Evolutionary conservation across 2,797 vertebrate genomes (phyloP).

Genomic region (Eulemur coronatus): DNA sequence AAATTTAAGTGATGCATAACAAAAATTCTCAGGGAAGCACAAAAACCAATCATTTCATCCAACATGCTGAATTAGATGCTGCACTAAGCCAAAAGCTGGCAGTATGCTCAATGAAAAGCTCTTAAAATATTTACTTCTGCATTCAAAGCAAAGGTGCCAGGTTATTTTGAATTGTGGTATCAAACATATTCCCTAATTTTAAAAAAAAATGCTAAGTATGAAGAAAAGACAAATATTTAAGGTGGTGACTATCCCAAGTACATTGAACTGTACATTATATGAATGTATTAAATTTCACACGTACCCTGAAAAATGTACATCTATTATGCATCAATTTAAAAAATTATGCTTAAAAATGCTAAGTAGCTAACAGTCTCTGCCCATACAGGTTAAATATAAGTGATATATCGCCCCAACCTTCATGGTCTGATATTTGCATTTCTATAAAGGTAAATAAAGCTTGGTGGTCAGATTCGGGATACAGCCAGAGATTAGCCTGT

Average conservation of each 20-base stretch:
- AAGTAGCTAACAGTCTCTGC: not conserved
- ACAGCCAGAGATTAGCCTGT: slow-evolving; percentile 39
- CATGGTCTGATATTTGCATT: not conserved
- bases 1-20: slow-evolving; percentile 53
- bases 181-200: not conserved
- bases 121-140: slow-evolving; percentile 39
- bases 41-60: not conserved
- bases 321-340: not conserved
- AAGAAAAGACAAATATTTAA: not conserved
- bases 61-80: slow-evolving; percentile 14
- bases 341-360: not conserved
- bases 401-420: not conserved
- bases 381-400: not conserved
- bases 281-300: not conserved
- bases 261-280: not conserved
- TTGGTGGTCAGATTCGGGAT: slow-evolving; percentile 57
- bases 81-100: not conserved
- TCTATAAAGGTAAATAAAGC: slow-evolving; percentile 32
- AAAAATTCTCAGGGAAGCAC: slow-evolving; percentile 42
- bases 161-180: slow-evolving; percentile 19
- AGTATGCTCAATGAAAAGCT: not conserved
- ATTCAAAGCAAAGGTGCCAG: not conserved
- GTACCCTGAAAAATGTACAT: not conserved
- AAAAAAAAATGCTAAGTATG: not conserved
- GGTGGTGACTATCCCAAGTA: not conserved